Percentiles rank a stretch among this genome's conserved stretches.
phyloP scores from a whole-genome alignment of 2,113 vertebrate species.

The Andinoacara biseriatus region DNA sequence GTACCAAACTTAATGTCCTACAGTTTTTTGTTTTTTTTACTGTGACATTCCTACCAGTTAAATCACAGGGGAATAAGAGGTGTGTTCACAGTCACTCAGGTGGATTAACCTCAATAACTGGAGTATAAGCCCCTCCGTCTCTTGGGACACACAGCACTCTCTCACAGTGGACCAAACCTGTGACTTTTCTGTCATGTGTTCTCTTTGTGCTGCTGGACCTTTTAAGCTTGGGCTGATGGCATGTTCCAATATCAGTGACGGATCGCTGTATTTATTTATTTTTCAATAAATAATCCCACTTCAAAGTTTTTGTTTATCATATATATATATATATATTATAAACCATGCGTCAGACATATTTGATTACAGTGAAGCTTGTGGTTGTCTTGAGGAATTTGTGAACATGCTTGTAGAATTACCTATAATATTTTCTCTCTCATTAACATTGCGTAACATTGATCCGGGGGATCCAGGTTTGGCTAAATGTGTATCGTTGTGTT shows the following conservation, averaged over 20 bases:
- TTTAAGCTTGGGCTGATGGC: neutral
- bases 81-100: slow-evolving; percentile 43
- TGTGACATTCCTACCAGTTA: neutral
- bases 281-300: neutral
- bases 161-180: neutral
- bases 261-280: neutral
- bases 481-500: slow-evolving; percentile 1
- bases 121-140: slow-evolving; percentile 20
- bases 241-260: neutral
- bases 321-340: neutral
- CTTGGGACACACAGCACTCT: neutral
- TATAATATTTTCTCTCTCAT: slow-evolving; percentile 17
- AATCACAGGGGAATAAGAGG: slow-evolving; percentile 22
- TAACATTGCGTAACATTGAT: neutral
- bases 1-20: neutral
- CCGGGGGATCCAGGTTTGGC: neutral
- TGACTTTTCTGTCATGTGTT: neutral
- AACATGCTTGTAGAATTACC: neutral
- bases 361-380: neutral
- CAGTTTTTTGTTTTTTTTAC: neutral
- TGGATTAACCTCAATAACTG: slow-evolving; percentile 63
- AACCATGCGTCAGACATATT: neutral
- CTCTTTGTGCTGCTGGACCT: neutral
- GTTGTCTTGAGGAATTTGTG: neutral
- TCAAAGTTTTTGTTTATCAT: neutral